Base-by-base conservation (phyloP, 2,113 vertebrate genomes). In the Gymnogyps californianus region DNA sequence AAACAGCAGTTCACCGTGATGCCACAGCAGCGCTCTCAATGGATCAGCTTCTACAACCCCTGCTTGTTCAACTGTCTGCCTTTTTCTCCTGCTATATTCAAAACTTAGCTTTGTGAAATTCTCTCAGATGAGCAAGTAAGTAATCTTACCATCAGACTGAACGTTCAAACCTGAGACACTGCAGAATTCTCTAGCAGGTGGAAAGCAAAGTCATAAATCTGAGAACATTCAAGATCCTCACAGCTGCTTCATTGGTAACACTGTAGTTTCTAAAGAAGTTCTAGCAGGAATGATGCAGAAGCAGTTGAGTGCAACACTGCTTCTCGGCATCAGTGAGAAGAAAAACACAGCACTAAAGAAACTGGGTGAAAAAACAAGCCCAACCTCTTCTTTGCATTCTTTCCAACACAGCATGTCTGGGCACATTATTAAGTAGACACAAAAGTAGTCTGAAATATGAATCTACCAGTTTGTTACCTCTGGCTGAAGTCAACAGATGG, bases 271-370 rank as follows among this genome's bases (percentile, higher is more conserved):
- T 40, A 21, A 76, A 47, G 3, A 51, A 51, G 20, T 61, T 83
- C n/a, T 26, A 67, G 12, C 11, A 72, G 31, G 31, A 92, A 64
- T 0, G 0, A 87, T 21, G n/a, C 25, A 80, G 84, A n/a, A 97
- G 86, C 74, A 89, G 88, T 75, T 38, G 16, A 83, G n/a, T 20
- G 26, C 57, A 72, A 61, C n/a, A 28, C 26, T 61, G 22, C 19
- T 46, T 34, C 61, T n/a, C 44, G 24, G 13, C 36, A 96, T 91
- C 70, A 83, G 25, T 85, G 84, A 93, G 44, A 88, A 77, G 64
- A 34, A 93, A 92, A 89, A 74, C 86, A 97, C 66, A 89, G 70
- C 49, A 47, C 46, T 70, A 79, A 89, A 95, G 49, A 96, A 97
- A 89, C 20, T 3, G 46, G 3, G 16, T 54, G 20, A 86, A 89